Evolutionary conservation across 2,113 vertebrate species (phyloP), one percentile per base, ranked within the genome.

Genomic region (Fregetta grallaria): DNA sequence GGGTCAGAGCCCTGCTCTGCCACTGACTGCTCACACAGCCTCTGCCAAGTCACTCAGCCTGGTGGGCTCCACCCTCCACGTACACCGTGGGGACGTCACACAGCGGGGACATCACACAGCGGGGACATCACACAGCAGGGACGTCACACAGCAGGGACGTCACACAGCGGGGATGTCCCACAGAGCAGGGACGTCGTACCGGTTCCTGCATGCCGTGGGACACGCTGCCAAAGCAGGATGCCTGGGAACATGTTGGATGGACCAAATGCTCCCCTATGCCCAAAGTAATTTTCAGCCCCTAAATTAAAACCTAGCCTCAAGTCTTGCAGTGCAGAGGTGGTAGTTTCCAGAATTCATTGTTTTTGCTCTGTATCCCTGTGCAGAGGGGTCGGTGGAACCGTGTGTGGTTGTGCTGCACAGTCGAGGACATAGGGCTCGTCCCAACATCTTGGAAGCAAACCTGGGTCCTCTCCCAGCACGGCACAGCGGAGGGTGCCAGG

Each of bases 1-100:
- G 20, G 10, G 22, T 7, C 34, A n/a, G n/a, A 27, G 25, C 42
- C 15, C 23, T 3, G 4, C 78, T 84, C 47, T 52, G 58, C 13
- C 63, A 27, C 75, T 7, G 63, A 16, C 19, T 49, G 19, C n/a
- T 59, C 56, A 6, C 3, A 2, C 1, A 10, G 65, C 32, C 79
- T 40, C 15, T 65, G 52, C 49, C 73, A 32, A 5, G 20, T 15
- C 40, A 4, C 40, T 21, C 17, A 44, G 17, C 45, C 34, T 15
- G 44, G 42, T 8, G n/a, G 14, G 19, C 15, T 13, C 67, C 23
- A 5, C 0, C 0, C 12, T 44, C 61, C n/a, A 4, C 3, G 0
- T 19, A 9, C 20, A 2, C 5, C 3, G 14, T 6, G 14, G 16
- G 26, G 25, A 38, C 13, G 9, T 14, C 9, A 3, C 0, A 11